These are phyloP conservation scores for Amazona finschi DNA, from an alignment of 2,797 vertebrate genomes.

Conservation along the genomic window DNA sequence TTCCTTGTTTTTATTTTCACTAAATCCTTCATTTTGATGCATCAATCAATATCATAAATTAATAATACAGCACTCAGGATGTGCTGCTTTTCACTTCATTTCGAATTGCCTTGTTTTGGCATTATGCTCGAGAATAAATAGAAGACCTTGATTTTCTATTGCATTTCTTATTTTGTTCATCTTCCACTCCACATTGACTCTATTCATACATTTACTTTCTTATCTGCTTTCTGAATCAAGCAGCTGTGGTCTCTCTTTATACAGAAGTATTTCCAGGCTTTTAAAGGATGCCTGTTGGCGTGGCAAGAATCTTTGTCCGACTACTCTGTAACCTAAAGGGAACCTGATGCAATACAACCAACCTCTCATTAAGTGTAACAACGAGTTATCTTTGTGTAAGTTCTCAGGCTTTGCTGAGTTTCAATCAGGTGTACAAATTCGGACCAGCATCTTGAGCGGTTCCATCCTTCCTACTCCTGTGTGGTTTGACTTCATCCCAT, in stretches of 20 bases:
- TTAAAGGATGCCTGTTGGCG: not conserved
- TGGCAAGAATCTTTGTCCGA: not conserved
- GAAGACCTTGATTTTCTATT: constrained; percentile 43
- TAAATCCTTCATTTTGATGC: constrained; percentile 23
- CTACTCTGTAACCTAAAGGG: not conserved
- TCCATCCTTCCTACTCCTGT: not conserved
- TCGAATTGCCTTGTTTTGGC: constrained; percentile 5
- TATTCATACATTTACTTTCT: constrained; percentile 10
- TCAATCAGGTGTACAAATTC: not conserved
- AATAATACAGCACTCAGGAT: not conserved
- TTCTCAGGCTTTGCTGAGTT: not conserved
- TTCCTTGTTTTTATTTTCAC: not conserved
- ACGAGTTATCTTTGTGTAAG: not conserved
- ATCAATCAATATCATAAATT: constrained; percentile 13
- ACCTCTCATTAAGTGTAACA: not conserved
- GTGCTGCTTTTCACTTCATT: constrained; percentile 15
- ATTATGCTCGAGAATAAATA: constrained; percentile 29
- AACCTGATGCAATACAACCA: not conserved
- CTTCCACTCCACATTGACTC: not conserved
- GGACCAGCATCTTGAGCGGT: not conserved
- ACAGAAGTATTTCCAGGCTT: not conserved
- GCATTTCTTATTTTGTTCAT: constrained; percentile 16
- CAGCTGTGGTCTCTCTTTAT: constrained; percentile 28
- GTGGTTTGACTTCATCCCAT: not conserved
- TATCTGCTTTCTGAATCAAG: constrained; percentile 1